Base-by-base conservation (phyloP, 1,140 invertebrate species). In the Pachyrhynchus sulphureomaculatus region DNA sequence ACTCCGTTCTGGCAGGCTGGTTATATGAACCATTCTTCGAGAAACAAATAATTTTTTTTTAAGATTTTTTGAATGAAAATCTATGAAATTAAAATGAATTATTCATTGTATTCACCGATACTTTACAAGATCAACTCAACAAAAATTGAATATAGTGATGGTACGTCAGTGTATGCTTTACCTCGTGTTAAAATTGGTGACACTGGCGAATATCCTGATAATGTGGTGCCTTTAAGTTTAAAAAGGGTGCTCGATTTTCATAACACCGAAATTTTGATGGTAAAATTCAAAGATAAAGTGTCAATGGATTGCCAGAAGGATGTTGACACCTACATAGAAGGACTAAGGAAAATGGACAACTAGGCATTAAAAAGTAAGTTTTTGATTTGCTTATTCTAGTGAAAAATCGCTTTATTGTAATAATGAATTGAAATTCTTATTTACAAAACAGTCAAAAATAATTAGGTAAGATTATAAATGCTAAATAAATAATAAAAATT, bases 311-410 rank as follows among this genome's bases (percentile, higher is more conserved):
- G 88, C 71, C 73, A 68, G 3, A 79, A 81, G 39, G 83, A 89
- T 48, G 75, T 89, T 71, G 79, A 81, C 39, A 74, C 79, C 18
- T 90, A 87, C 71, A 75, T 89, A 23, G 74, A 81, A 4, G 88
- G 83, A 13, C 73, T 89, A 9, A 76, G 73, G 17, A 79, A 80
- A n/a, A 79, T 80, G 36, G 80, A 83, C 52, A 75, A 84, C 33
- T 90, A 88, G 88, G 88, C 88, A 1, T 74, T 89, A 3, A 89
- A 89, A 79, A 87, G 88, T 89, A 78, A 84, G 84, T 60, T n/a
- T n/a, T n/a, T n/a, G n/a, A n/a, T n/a, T n/a, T n/a, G n/a, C n/a
- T n/a, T n/a, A n/a, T n/a, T n/a, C n/a, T n/a, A n/a, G n/a, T n/a
- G n/a, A n/a, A n/a, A n/a, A n/a, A n/a, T n/a, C n/a, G n/a, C n/a